Percentiles rank a stretch among this genome's conserved stretches.
Evolutionary conservation across 23 tunicate species (phyloP).

Genomic region (Halocynthia aurantium): DNA sequence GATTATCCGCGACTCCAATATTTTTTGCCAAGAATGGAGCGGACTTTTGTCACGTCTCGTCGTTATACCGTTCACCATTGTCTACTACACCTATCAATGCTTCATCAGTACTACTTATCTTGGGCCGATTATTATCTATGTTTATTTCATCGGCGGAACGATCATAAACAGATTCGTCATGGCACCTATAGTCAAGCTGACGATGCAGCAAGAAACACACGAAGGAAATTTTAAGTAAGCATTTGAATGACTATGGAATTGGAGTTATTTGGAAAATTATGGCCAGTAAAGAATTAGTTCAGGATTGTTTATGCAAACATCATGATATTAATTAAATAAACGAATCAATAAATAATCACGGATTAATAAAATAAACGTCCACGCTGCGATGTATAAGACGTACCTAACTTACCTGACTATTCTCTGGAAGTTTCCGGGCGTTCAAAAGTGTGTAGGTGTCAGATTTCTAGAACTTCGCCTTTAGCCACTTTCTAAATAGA

Average conservation of each 20-base stretch:
- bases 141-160: constrained; percentile 85
- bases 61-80: constrained; percentile 79
- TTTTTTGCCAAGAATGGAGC: constrained; percentile 82
- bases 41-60: constrained; percentile 32
- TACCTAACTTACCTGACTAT: too few relatives aligned
- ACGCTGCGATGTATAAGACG: too few relatives aligned
- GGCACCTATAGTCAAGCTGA: constrained; percentile 64
- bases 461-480: too few relatives aligned
- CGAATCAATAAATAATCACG: too few relatives aligned
- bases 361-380: too few relatives aligned
- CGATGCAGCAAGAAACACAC: constrained; percentile 58
- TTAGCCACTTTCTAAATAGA: too few relatives aligned
- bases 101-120: constrained; percentile 82
- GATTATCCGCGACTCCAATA: constrained; percentile 65
- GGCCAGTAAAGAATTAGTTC: too few relatives aligned
- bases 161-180: constrained; percentile 71
- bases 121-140: constrained; percentile 80
- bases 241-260: neutral
- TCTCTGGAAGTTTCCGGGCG: too few relatives aligned
- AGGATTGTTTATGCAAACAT: too few relatives aligned
- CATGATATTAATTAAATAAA: too few relatives aligned
- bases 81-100: constrained; percentile 88
- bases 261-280: too few relatives aligned
- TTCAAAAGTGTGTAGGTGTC: too few relatives aligned
- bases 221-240: constrained; percentile 83